These are phyloP conservation scores for Galeopsomyia nigrocyanea DNA, from an alignment of 2,888 invertebrate species.

Conservation along the genomic window DNA sequence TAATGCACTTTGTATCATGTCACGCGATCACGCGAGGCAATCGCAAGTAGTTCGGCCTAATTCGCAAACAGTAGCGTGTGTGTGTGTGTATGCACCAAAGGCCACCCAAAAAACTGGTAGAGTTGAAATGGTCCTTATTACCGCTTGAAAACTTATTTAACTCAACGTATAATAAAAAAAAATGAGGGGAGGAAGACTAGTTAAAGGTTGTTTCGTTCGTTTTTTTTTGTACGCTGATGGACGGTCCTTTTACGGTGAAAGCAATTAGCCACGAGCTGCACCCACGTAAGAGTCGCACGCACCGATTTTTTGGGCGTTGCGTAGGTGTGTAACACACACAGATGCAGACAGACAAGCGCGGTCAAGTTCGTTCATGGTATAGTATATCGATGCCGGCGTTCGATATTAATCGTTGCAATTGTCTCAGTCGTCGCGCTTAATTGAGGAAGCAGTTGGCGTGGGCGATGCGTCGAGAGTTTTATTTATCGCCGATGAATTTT, in stretches of 20 bases:
- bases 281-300: conserved; percentile 18
- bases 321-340: neutral
- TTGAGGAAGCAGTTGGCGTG: conserved; percentile 15
- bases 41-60: conserved; percentile 25
- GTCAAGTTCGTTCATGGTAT: neutral
- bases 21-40: conserved; percentile 19
- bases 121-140: conserved; percentile 40
- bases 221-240: too few species aligned
- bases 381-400: neutral
- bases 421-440: neutral
- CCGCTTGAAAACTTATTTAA: conserved; percentile 48
- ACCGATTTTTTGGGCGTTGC: conserved; percentile 1
- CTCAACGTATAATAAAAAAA: conserved; percentile 48
- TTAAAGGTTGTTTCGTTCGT: neutral
- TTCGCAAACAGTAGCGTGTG: conserved; percentile 1
- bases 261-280: conserved; percentile 48
- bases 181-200: conserved; percentile 2
- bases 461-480: conserved; percentile 1
- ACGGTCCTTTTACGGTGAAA: conserved; percentile 47
- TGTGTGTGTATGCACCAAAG: too few species aligned
- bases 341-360: neutral
- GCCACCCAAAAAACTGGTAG: conserved; percentile 33
- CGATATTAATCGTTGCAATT: too few species aligned
- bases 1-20: too few species aligned
- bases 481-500: neutral